phyloP scores from a whole-genome alignment of 2,797 vertebrate species.

The Melanogrammus aeglefinus region DNA sequence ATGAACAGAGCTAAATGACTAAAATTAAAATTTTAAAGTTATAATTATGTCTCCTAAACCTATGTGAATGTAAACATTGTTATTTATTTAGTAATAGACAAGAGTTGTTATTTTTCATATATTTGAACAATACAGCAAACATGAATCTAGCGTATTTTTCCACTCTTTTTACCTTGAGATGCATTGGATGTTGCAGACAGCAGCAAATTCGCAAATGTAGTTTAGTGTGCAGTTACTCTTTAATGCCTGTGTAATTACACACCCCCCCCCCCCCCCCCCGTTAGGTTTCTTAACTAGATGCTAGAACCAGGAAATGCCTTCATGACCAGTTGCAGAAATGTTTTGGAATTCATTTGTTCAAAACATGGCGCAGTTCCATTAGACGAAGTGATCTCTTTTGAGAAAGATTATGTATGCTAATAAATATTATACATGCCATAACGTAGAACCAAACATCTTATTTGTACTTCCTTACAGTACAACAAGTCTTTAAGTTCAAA shows the following conservation, averaged over 20 bases:
- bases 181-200: background rate
- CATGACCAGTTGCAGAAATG: slow-evolving; percentile 69
- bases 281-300: slow-evolving; percentile 28
- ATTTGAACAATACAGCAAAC: background rate
- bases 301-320: slow-evolving; percentile 67
- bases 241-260: slow-evolving; percentile 6
- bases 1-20: background rate
- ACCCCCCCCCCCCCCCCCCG: background rate
- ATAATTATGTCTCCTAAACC: no score
- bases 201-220: background rate
- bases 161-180: background rate
- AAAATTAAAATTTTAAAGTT: background rate
- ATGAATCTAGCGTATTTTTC: background rate
- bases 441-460: background rate
- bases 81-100: background rate
- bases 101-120: background rate
- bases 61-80: no score
- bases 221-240: background rate
- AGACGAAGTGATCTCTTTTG: slow-evolving; percentile 67
- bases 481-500: background rate
- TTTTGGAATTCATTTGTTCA: slow-evolving; percentile 22
- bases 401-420: slow-evolving; percentile 14
- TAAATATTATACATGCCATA: background rate
- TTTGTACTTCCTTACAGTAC: background rate
- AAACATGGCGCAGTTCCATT: slow-evolving; percentile 60